Evolutionary conservation across 1,140 invertebrate genomes (phyloP), one percentile per base, ranked within the genome.

Genomic region (Bombus waltoni): DNA sequence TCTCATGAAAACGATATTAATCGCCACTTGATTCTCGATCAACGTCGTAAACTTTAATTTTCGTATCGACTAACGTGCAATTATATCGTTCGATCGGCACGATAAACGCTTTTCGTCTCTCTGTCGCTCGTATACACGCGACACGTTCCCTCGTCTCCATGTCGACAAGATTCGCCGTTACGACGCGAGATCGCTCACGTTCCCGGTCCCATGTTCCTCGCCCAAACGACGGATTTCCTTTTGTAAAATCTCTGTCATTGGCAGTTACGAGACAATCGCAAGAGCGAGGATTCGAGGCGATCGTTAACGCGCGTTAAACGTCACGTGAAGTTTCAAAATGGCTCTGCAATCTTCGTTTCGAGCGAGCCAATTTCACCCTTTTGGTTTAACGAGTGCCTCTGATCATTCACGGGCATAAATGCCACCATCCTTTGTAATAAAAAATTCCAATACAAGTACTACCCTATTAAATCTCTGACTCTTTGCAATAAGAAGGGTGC

Each of bases 21-120:
- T 85, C 75, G 74, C 74, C 47, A 38, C 38, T 66, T 70, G 47
- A 77, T 81, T 81, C 35, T n/a, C 35, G 79, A 32, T 40, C 35
- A 40, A 3, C 65, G 81, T 75, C 73, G 74, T 77, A 77, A 83
- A 70, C 82, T 70, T 83, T 78, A 59, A 78, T 83, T 83, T 70
- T 77, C 75, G 82, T 84, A 70, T 78, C 82, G 66, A 44, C 75
- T 71, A 84, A 78, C 82, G 38, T 77, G 74, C 74, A 83, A 83
- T 83, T 78, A 83, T 44, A 59, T 53, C 82, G 73, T 77, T 83
- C 81, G 73, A 83, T 70, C 74, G 65, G 73, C 18, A 83, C 65
- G 74, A 68, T 83, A 83, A 83, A 83, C 47, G 82, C 18, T 59
- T 53, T 18, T 40, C 28, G 28, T 40, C 4, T 70, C 82, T 42